Conservation (phyloP, 2,797 vertebrate species). For the Netta rufina region DNA sequence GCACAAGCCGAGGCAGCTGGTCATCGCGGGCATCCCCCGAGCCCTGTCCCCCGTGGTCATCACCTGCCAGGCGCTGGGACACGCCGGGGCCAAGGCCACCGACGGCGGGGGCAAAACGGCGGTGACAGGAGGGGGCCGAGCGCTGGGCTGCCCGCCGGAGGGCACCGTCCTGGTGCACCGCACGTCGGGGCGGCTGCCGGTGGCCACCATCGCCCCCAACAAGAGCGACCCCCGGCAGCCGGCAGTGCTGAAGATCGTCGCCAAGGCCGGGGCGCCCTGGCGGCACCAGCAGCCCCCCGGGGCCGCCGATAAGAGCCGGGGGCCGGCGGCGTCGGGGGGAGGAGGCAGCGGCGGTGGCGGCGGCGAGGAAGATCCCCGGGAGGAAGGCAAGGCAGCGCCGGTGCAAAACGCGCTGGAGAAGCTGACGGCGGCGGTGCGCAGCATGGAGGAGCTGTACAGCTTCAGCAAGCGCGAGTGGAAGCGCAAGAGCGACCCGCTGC, state of each 20-base stretch:
- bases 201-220: constrained; percentile 79
- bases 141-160: constrained; percentile 75
- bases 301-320: constrained; percentile 56
- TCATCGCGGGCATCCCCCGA: constrained; percentile 69
- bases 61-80: constrained; percentile 91
- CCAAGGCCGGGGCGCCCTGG: constrained; percentile 82
- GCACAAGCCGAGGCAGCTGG: constrained; percentile 75
- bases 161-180: constrained; percentile 78
- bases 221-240: constrained; percentile 80
- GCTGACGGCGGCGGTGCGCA: constrained; percentile 93
- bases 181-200: constrained; percentile 77
- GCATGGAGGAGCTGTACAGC: constrained; percentile 97
- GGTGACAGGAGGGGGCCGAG: background rate
- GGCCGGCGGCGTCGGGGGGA: background rate
- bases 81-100: constrained; percentile 69
- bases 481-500: constrained; percentile 88
- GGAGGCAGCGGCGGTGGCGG: background rate
- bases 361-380: constrained; percentile 71
- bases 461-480: constrained; percentile 94
- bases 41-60: constrained; percentile 89
- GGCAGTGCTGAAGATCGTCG: constrained; percentile 81
- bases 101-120: constrained; percentile 25
- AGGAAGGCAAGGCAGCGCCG: constrained; percentile 75
- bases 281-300: constrained; percentile 72
- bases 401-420: constrained; percentile 90